A percentile compares a stretch with the other conserved stretches of the same genome.
Evolutionary conservation across 1,140 invertebrate species (phyloP).

Genomic region (Drosophila repleta): DNA sequence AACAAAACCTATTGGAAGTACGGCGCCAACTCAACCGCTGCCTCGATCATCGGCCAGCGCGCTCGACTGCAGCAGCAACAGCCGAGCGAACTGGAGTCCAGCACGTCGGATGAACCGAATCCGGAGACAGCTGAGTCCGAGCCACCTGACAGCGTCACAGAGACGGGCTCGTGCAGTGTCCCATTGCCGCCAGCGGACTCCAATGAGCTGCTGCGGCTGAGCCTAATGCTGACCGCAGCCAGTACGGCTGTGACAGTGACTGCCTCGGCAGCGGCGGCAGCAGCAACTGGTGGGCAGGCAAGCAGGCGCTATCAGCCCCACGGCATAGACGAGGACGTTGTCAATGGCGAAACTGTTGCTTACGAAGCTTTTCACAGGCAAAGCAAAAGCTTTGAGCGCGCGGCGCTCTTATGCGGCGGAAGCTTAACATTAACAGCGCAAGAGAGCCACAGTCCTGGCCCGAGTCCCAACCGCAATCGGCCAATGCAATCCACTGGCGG

Average conservation of each 20-base stretch:
- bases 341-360: conserved; percentile 76
- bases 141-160: conserved; percentile 53
- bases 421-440: conserved; percentile 72
- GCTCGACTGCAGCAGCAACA: conserved; percentile 52
- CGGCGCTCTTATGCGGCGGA: conserved; percentile 61
- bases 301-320: conserved; percentile 51
- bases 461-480: conserved; percentile 39
- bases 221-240: conserved; percentile 75
- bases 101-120: conserved; percentile 60
- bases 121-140: conserved; percentile 52
- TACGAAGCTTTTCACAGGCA: conserved; percentile 76
- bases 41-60: conserved; percentile 73
- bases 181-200: conserved; percentile 71
- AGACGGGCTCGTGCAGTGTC: conserved; percentile 77
- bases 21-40: conserved; percentile 74
- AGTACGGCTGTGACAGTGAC: conserved; percentile 66
- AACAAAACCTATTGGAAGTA: conserved; percentile 80
- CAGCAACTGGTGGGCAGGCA: conserved; percentile 58
- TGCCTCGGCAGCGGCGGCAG: conserved; percentile 34
- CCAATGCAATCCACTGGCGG: conserved; percentile 55
- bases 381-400: conserved; percentile 72
- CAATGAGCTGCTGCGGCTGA: conserved; percentile 75
- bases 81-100: conserved; percentile 57
- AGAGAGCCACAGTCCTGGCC: conserved; percentile 57
- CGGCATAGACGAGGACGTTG: conserved; percentile 54